Conservation (phyloP, 2,888 invertebrate species). For the Anthoptus insignis region DNA sequence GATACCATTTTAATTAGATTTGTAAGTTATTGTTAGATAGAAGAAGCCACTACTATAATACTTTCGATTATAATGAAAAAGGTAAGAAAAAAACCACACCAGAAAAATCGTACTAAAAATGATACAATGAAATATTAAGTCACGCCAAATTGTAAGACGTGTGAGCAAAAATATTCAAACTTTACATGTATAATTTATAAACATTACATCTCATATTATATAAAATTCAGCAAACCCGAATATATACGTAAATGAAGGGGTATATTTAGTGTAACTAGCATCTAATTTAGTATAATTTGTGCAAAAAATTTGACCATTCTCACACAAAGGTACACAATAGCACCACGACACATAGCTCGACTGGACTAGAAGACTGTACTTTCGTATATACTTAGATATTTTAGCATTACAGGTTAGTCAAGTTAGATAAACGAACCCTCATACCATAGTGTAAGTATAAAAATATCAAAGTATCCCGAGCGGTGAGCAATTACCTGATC, state of each 20-base stretch:
- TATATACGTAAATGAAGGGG: slow-evolving; percentile 25
- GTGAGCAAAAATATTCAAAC: slow-evolving; percentile 64
- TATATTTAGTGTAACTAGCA: slow-evolving; percentile 33
- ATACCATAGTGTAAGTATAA: slow-evolving; percentile 77
- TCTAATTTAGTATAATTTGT: slow-evolving; percentile 29
- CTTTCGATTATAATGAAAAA: background rate
- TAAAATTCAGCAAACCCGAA: slow-evolving; percentile 24
- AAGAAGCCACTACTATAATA: slow-evolving; percentile 49
- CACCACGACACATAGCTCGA: slow-evolving; percentile 66
- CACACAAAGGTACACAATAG: slow-evolving; percentile 52
- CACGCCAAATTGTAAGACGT: slow-evolving; percentile 84
- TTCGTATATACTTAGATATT: slow-evolving; percentile 55
- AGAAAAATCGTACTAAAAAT: slow-evolving; percentile 6
- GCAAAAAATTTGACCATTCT: slow-evolving; percentile 48
- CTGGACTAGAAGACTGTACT: slow-evolving; percentile 56
- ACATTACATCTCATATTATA: too few relatives aligned
- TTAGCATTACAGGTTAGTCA: slow-evolving; percentile 67
- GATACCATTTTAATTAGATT: slow-evolving; percentile 40
- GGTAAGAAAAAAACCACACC: slow-evolving; percentile 10
- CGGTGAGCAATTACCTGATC: slow-evolving; percentile 83
- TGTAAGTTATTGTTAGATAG: slow-evolving; percentile 55
- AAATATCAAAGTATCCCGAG: slow-evolving; percentile 79
- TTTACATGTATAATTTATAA: slow-evolving; percentile 4
- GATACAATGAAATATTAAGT: slow-evolving; percentile 49
- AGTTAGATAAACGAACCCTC: slow-evolving; percentile 79